Evolutionary conservation across 2,888 invertebrate genomes (phyloP).

Genomic region (Proisotoma minuta): DNA sequence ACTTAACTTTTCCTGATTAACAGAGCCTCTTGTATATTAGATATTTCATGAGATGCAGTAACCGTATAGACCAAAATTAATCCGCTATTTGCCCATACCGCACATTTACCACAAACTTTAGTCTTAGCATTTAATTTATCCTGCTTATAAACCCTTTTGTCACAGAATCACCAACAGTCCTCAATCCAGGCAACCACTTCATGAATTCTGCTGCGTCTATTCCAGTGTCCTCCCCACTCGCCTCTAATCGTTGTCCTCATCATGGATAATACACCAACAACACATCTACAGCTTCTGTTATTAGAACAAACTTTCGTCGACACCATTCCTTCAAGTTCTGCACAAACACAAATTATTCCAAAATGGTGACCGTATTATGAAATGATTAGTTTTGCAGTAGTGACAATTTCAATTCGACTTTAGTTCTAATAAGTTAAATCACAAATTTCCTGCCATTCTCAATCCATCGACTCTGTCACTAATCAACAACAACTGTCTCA

Average conservation of each 20-base stretch:
- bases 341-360: neutral
- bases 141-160: neutral
- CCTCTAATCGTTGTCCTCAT: neutral
- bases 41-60: neutral
- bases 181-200: neutral
- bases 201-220: neutral
- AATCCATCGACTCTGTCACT: too few relatives aligned
- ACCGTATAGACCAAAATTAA: neutral
- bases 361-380: neutral
- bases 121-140: too few relatives aligned
- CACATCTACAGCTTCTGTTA: too few relatives aligned
- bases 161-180: neutral
- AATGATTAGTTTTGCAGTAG: too few relatives aligned
- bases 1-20: neutral
- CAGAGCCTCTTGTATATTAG: neutral
- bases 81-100: neutral
- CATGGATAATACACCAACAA: conserved; percentile 2
- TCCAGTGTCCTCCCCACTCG: neutral
- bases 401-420: too few relatives aligned
- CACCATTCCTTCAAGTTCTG: neutral
- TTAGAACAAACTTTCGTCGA: neutral
- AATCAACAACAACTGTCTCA: neutral
- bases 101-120: neutral
- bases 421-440: too few relatives aligned
- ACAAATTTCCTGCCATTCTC: too few relatives aligned